Evolutionary conservation across 2,888 invertebrate genomes (phyloP).

Genomic region (Coelinius sp.): DNA sequence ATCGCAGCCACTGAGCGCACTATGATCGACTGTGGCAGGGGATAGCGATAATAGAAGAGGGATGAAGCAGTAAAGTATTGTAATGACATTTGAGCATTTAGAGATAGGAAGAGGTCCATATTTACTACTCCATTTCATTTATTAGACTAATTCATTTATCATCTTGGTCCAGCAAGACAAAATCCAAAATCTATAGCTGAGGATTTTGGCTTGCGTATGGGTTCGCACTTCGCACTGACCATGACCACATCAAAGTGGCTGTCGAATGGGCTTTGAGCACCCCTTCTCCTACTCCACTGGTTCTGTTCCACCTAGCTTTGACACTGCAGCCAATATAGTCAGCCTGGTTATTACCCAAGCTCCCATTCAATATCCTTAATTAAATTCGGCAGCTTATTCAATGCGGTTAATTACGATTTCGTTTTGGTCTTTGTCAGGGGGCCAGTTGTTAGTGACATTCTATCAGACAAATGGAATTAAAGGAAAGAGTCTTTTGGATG

Average conservation of each 20-base stretch:
- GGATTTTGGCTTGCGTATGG: slow-evolving; percentile 49
- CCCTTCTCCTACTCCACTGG: background rate
- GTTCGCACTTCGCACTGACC: slow-evolving; percentile 67
- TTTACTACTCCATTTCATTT: background rate
- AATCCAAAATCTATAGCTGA: slow-evolving; percentile 39
- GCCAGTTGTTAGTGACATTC: slow-evolving; percentile 17
- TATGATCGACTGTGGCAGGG: background rate
- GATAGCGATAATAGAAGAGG: slow-evolving; percentile 55
- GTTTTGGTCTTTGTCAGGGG: slow-evolving; percentile 46
- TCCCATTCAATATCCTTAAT: slow-evolving; percentile 71
- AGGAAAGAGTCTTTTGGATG: background rate
- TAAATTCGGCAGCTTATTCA: slow-evolving; percentile 71
- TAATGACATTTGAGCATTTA: slow-evolving; percentile 52
- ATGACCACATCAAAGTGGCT: slow-evolving; percentile 69
- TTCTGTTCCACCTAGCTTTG: slow-evolving; percentile 62
- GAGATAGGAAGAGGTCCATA: slow-evolving; percentile 51
- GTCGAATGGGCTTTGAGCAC: slow-evolving; percentile 68
- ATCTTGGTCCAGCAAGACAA: slow-evolving; percentile 6
- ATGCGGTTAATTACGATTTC: slow-evolving; percentile 70
- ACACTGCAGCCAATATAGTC: slow-evolving; percentile 69
- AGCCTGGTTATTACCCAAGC: slow-evolving; percentile 65
- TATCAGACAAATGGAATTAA: background rate
- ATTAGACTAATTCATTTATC: no score
- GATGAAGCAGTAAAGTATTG: slow-evolving; percentile 59
- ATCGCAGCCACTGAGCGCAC: slow-evolving; percentile 31